Conservation (phyloP, 37 sponge, comb jelly and placozoan species). For the Eunapius fragilis region DNA sequence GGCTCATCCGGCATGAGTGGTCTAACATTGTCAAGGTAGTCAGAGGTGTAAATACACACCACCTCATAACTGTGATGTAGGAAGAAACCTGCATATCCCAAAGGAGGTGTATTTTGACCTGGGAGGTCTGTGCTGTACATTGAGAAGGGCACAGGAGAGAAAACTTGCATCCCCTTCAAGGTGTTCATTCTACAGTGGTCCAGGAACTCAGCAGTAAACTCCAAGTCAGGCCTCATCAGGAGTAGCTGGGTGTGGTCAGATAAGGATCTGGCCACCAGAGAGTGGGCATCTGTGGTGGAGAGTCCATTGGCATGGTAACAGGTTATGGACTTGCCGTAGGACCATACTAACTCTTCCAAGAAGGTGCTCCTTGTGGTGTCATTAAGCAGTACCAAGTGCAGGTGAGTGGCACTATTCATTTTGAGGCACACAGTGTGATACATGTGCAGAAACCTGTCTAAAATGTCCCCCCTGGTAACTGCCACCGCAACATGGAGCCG, state of each 20-base stretch:
- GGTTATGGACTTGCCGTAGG: constrained; percentile 14
- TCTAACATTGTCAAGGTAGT: constrained; percentile 3
- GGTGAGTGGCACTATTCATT: constrained; percentile 4
- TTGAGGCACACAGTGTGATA: constrained; percentile 41
- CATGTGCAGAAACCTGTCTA: constrained; percentile 26
- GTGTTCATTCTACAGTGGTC: constrained; percentile 46
- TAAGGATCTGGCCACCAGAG: constrained; percentile 5
- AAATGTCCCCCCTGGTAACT: background rate
- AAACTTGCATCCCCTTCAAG: constrained; percentile 34
- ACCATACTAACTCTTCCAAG: background rate
- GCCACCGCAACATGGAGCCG: constrained; percentile 20
- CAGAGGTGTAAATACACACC: constrained; percentile 44
- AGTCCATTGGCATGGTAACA: background rate
- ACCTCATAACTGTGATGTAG: constrained; percentile 58
- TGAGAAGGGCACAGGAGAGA: constrained; percentile 55
- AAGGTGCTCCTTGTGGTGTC: background rate
- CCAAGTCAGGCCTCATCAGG: constrained; percentile 32
- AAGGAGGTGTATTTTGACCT: background rate
- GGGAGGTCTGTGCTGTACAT: constrained; percentile 56
- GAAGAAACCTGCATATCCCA: constrained; percentile 59
- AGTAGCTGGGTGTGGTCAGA: constrained; percentile 24
- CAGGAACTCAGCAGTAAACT: constrained; percentile 42
- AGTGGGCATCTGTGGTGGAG: constrained; percentile 7
- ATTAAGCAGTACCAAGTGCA: constrained; percentile 28
- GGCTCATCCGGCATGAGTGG: background rate